phyloP scores from a whole-genome alignment of 2,797 vertebrate genomes.

The Etheostoma perlongum region DNA sequence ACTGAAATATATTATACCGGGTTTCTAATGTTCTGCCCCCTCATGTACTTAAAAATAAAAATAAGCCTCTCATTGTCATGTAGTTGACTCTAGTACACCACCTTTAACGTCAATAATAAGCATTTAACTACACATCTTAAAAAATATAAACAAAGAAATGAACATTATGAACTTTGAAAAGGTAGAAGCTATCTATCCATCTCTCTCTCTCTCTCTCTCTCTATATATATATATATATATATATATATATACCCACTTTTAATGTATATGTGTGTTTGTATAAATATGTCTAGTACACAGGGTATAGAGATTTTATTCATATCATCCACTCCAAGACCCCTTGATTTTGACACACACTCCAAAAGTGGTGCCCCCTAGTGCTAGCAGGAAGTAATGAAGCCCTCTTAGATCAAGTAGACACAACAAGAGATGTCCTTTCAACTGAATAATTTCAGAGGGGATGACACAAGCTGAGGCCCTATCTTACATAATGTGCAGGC shows the following conservation, averaged over 20 bases:
- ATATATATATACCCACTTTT: too few species aligned
- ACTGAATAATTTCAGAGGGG: constrained; percentile 39
- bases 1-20: background rate
- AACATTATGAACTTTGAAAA: too few species aligned
- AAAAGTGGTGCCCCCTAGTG: constrained; percentile 58
- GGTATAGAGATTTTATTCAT: background rate
- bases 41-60: background rate
- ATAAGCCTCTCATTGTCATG: too few species aligned
- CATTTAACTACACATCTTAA: too few species aligned
- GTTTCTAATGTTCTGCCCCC: background rate
- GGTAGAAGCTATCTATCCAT: background rate
- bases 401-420: constrained; percentile 12
- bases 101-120: too few species aligned
- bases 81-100: too few species aligned
- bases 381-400: constrained; percentile 6
- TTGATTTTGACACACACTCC: background rate
- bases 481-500: constrained; percentile 62
- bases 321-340: background rate
- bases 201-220: too few species aligned
- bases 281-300: background rate
- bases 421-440: constrained; percentile 44
- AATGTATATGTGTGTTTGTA: too few species aligned
- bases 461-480: constrained; percentile 58
- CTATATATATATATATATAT: too few species aligned
- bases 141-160: too few species aligned